These are phyloP conservation scores for Carcinoscorpius rotundicauda DNA, from an alignment of 1,140 invertebrate species.

Conservation along the genomic window DNA sequence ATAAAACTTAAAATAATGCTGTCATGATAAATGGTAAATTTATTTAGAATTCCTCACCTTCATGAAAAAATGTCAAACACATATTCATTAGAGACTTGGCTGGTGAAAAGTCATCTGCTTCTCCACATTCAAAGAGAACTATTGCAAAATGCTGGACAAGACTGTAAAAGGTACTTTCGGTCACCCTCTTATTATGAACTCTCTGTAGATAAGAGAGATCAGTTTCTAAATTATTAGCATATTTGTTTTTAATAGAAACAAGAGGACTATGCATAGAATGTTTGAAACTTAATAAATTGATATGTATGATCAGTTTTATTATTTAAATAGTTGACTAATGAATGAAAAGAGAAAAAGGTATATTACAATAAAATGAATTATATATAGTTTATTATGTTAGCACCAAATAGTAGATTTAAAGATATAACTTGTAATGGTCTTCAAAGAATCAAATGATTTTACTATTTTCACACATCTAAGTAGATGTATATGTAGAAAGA, in stretches of 20 bases:
- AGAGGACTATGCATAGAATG: no score
- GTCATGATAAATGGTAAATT: no score
- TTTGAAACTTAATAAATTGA: no score
- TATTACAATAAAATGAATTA: background rate
- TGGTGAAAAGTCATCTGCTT: slow-evolving; percentile 60
- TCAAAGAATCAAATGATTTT: no score
- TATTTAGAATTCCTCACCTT: slow-evolving; percentile 39
- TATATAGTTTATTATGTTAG: no score
- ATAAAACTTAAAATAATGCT: no score
- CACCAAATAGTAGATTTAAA: no score
- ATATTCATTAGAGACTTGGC: slow-evolving; percentile 70
- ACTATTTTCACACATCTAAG: no score
- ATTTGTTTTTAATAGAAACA: background rate
- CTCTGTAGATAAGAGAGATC: slow-evolving; percentile 33
- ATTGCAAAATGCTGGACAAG: slow-evolving; percentile 63
- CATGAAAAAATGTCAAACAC: slow-evolving; percentile 67
- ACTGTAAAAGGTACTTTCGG: slow-evolving; percentile 59
- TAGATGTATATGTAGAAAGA: no score
- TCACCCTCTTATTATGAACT: slow-evolving; percentile 48
- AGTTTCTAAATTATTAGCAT: slow-evolving; percentile 6
- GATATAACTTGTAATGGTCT: no score
- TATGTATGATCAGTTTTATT: background rate
- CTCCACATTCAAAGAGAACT: slow-evolving; percentile 60
- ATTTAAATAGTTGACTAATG: background rate
- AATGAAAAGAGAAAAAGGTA: background rate